Evolutionary conservation across 2,113 vertebrate species (phyloP).

Genomic region (Heterochromis multidens): DNA sequence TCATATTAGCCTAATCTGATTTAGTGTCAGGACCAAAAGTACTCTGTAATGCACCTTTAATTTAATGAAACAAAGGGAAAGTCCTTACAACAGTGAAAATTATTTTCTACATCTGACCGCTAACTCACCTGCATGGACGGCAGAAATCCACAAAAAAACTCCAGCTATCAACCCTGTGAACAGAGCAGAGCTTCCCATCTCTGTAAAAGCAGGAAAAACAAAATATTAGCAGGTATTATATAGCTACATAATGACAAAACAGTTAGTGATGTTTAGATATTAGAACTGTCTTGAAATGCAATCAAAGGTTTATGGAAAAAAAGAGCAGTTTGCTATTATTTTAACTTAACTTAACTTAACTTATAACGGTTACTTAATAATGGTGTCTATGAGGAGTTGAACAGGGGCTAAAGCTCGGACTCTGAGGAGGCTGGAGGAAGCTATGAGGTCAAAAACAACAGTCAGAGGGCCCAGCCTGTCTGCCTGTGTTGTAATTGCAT

Average conservation of each 20-base stretch:
- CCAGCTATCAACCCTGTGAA: constrained; percentile 47
- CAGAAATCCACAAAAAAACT: constrained; percentile 39
- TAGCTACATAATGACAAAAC: neutral
- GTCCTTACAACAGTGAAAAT: neutral
- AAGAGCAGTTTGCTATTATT: neutral
- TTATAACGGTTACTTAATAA: too few species aligned
- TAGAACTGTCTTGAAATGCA: neutral
- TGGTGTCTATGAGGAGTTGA: neutral
- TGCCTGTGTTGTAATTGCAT: constrained; percentile 70
- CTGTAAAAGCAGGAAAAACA: constrained; percentile 46
- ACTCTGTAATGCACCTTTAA: neutral
- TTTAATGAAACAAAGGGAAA: neutral
- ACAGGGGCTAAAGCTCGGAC: neutral
- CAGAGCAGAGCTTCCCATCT: constrained; percentile 65
- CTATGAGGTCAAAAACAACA: constrained; percentile 69
- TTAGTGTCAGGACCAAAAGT: neutral
- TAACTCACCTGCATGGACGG: constrained; percentile 60
- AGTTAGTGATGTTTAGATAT: neutral
- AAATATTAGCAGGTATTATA: neutral
- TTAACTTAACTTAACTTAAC: too few species aligned
- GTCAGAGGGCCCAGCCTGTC: constrained; percentile 71
- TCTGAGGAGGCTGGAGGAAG: constrained; percentile 60
- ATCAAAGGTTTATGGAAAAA: neutral
- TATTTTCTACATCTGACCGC: neutral
- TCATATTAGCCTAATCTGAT: neutral